Percentiles rank a stretch among this genome's conserved stretches.
Conservation (phyloP, 2,888 invertebrate species). For the Lycophotia porphyrea region DNA sequence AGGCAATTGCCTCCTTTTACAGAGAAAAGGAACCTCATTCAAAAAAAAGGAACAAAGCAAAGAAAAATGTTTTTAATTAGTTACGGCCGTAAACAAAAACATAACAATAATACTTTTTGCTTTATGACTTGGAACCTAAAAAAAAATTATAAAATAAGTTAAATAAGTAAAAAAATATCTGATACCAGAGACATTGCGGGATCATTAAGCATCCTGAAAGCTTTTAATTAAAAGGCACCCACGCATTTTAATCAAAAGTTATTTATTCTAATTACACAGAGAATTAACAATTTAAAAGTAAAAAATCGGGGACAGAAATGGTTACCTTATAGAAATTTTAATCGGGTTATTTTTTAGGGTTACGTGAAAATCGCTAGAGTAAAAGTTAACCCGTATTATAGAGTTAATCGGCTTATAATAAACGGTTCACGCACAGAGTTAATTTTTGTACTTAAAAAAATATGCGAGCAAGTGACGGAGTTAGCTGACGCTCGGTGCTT, state of each 20-base stretch:
- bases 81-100: conserved; percentile 12
- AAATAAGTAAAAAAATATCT: not conserved
- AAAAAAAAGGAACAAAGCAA: conserved; percentile 11
- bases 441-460: not conserved
- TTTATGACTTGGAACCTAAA: conserved; percentile 30
- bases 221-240: not conserved
- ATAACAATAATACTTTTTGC: conserved; percentile 25
- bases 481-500: too few relatives aligned
- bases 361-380: not conserved
- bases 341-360: not conserved
- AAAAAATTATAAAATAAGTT: not conserved
- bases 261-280: not conserved
- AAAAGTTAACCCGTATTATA: not conserved
- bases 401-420: not conserved
- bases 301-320: not conserved
- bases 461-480: too few relatives aligned
- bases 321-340: not conserved
- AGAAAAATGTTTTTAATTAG: conserved; percentile 42
- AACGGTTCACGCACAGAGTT: not conserved
- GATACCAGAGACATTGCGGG: not conserved
- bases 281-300: not conserved
- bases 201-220: not conserved
- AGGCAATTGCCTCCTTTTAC: not conserved
- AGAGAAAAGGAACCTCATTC: conserved; percentile 4
- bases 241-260: not conserved